Percentiles rank a stretch among this genome's conserved stretches.
phyloP scores from a whole-genome alignment of 2,888 invertebrate genomes.

The Cephus pulcher region DNA sequence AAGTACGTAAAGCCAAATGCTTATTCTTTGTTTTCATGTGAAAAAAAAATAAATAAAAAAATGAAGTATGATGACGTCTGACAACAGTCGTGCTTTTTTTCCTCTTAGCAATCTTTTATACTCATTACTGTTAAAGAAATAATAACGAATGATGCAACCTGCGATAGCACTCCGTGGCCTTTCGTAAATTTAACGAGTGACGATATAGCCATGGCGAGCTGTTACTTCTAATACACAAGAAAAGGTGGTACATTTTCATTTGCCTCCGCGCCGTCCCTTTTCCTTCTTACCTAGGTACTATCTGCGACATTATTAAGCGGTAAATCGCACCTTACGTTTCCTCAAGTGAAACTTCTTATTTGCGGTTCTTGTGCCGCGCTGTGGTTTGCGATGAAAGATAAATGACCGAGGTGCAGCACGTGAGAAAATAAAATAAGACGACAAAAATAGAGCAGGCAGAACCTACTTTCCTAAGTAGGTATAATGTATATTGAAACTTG shows the following conservation, averaged over 20 bases:
- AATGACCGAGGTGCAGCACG: background rate
- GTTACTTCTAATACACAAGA: conserved; percentile 44
- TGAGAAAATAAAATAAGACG: background rate
- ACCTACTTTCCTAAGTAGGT: background rate
- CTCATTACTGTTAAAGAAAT: conserved; percentile 12
- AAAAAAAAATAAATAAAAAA: background rate
- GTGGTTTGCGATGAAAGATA: conserved; percentile 1
- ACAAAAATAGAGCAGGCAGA: background rate
- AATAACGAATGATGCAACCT: conserved; percentile 34
- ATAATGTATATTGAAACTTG: background rate
- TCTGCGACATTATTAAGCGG: conserved; percentile 32
- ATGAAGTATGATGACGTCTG: background rate
- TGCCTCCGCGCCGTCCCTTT: conserved; percentile 24
- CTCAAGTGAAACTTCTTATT: conserved; percentile 17
- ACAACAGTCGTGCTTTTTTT: background rate
- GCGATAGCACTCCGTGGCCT: background rate
- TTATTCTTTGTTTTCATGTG: background rate
- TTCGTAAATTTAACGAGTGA: conserved; percentile 30
- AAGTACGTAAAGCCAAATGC: background rate
- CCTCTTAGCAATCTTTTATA: background rate
- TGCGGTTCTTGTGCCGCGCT: background rate
- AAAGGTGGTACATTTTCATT: conserved; percentile 42
- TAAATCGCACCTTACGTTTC: conserved; percentile 28
- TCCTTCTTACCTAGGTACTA: conserved; percentile 3
- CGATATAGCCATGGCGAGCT: conserved; percentile 25